Conservation (phyloP, 1,140 invertebrate genomes). For the Monochamus saltuarius region DNA sequence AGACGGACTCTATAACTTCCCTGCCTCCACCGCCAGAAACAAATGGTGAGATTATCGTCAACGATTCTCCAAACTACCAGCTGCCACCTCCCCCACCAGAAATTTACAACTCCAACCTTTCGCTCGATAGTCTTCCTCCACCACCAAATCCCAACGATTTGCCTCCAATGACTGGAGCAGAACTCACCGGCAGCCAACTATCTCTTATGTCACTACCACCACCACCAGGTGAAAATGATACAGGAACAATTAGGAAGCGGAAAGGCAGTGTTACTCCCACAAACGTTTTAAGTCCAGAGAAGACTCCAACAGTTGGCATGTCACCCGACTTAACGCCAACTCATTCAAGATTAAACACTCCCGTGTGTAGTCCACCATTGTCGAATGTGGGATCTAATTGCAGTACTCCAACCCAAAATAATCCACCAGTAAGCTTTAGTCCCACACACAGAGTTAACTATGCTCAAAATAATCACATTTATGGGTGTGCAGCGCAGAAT, state of each 20-base stretch:
- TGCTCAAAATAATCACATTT: slow-evolving; percentile 28
- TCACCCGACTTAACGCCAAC: slow-evolving; percentile 52
- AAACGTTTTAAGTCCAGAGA: slow-evolving; percentile 43
- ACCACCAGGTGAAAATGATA: slow-evolving; percentile 56
- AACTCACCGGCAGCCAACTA: slow-evolving; percentile 68
- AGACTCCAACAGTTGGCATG: slow-evolving; percentile 49
- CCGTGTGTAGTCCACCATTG: slow-evolving; percentile 54
- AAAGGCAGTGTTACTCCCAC: slow-evolving; percentile 41
- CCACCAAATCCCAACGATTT: slow-evolving; percentile 71
- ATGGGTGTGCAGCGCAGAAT: slow-evolving; percentile 25
- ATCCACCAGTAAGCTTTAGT: slow-evolving; percentile 41
- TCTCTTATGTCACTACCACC: slow-evolving; percentile 68
- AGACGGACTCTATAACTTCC: slow-evolving; percentile 59
- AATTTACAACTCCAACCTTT: slow-evolving; percentile 74
- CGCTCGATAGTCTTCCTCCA: slow-evolving; percentile 72
- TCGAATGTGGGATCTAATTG: slow-evolving; percentile 49
- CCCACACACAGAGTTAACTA: slow-evolving; percentile 28
- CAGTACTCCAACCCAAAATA: slow-evolving; percentile 45
- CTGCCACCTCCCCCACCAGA: slow-evolving; percentile 64
- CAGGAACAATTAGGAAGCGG: slow-evolving; percentile 53
- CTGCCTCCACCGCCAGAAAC: slow-evolving; percentile 57
- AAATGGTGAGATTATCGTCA: slow-evolving; percentile 51
- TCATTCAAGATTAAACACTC: slow-evolving; percentile 50
- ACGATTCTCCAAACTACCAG: slow-evolving; percentile 42
- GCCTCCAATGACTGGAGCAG: slow-evolving; percentile 57